These are phyloP conservation scores for Mandrillus leucophaeus DNA, from an alignment of 2,113 vertebrate species.

Conservation along the genomic window DNA sequence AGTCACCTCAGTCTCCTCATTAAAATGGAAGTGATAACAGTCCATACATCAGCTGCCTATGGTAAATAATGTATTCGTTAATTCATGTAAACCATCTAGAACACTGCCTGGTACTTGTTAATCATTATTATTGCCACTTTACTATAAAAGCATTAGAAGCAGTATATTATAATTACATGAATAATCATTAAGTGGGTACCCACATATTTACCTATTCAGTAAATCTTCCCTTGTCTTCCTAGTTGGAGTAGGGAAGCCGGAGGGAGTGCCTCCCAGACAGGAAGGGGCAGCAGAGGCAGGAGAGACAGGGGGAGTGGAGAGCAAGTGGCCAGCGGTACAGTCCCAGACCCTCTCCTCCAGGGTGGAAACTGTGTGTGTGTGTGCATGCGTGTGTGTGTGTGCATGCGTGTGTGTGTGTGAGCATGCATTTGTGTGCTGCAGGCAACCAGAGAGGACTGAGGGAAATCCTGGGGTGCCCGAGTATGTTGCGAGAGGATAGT, in stretches of 20 bases:
- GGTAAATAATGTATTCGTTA: background rate
- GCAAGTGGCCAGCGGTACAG: background rate
- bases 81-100: background rate
- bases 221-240: background rate
- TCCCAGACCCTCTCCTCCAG: background rate
- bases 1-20: background rate
- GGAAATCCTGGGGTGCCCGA: background rate
- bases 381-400: fast-evolving
- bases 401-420: background rate
- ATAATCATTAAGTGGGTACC: background rate
- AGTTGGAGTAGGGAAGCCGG: background rate
- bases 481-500: fast-evolving
- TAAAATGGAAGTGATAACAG: background rate
- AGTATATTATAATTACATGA: background rate
- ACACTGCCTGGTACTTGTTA: background rate
- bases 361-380: background rate
- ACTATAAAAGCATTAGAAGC: background rate
- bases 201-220: conserved; percentile 7
- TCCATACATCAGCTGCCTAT: background rate
- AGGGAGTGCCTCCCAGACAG: background rate
- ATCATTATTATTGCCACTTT: background rate
- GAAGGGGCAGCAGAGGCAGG: too few species aligned
- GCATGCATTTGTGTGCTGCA: background rate
- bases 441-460: background rate
- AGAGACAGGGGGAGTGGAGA: background rate